These are phyloP conservation scores for Antheraea mylitta DNA, from an alignment of 1,140 invertebrate genomes.

Conservation along the genomic window DNA sequence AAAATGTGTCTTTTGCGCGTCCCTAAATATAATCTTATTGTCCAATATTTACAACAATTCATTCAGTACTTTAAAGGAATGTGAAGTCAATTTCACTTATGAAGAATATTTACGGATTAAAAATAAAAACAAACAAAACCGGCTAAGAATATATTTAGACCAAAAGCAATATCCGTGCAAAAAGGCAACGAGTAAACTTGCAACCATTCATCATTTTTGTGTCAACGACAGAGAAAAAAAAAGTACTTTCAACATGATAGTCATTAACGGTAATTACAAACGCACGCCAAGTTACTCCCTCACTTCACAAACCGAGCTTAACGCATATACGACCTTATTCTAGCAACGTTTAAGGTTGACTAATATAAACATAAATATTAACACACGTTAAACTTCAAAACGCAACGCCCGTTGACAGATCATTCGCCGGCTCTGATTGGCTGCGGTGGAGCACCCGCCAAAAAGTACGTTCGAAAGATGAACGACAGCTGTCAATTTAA, in stretches of 20 bases:
- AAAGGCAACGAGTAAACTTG: slow-evolving; percentile 13
- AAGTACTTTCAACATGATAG: slow-evolving; percentile 47
- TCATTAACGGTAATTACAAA: slow-evolving; percentile 61
- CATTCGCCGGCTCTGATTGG: slow-evolving; percentile 57
- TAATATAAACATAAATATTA: slow-evolving; percentile 1
- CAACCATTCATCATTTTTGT: slow-evolving; percentile 39
- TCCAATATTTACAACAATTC: too few species aligned
- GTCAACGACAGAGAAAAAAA: slow-evolving; percentile 38
- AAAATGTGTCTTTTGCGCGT: too few species aligned
- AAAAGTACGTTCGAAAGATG: slow-evolving; percentile 39
- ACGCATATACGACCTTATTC: slow-evolving; percentile 26
- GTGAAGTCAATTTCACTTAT: too few species aligned
- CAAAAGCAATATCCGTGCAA: slow-evolving; percentile 9
- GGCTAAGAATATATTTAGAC: slow-evolving; percentile 13
- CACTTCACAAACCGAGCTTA: not conserved
- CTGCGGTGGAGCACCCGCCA: slow-evolving; percentile 37
- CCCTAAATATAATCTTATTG: too few species aligned
- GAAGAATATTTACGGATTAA: not conserved
- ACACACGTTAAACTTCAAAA: slow-evolving; percentile 18
- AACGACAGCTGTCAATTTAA: slow-evolving; percentile 51
- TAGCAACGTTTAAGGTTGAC: not conserved
- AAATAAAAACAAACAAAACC: not conserved
- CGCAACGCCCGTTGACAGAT: slow-evolving; percentile 38
- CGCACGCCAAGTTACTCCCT: slow-evolving; percentile 30
- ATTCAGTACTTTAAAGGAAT: too few species aligned